Base-by-base conservation (phyloP, 2,888 invertebrate genomes). In the Fragum fragum region DNA sequence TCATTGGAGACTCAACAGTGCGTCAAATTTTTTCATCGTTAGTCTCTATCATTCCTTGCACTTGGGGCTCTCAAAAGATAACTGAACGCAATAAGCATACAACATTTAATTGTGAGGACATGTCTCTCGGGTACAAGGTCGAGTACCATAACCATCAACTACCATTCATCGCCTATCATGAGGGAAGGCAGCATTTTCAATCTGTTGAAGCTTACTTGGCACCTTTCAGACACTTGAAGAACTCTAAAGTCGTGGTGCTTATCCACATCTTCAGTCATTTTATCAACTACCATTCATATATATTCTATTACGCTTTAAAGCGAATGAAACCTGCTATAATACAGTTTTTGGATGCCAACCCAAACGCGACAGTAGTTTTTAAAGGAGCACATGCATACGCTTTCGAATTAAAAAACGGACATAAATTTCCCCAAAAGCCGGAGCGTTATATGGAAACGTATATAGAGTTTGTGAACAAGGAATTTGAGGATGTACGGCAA, bases 281-380 rank as follows among this genome's bases (percentile, higher is more conserved):
- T 14, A 32, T 83, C 5, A 72, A 75, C 14, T 57, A 79, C 53
- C 83, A 83, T 66, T 83, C 83, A 2, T 71, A 71, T 21, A 76
- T 74, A 1, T 83, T 83, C 53, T 76, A 69, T 36, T 59, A 74
- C 5, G 61, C 66, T 18, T 61, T 83, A 28, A 63, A 76, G 39
- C 55, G 36, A 29, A 70, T 79, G 21, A 76, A 69, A 57, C 53
- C 63, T 18, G 76, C 73, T 18, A 63, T 83, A 9, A 28, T 53
- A 23, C 29, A 29, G 18, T 42, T 83, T 23, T 28, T 79, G 11
- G 26, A 53, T 7, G 29, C 73, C 21, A 76, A 76, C 52, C 61
- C 61, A 11, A 32, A 61, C 32, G 61, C 11, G 11, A 7, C 6
- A 1, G 28, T 61, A 26, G 18, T 61, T 32, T 1, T 61, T 6